Base-by-base conservation (phyloP, 2,888 invertebrate species). In the Epirrita christyi region DNA sequence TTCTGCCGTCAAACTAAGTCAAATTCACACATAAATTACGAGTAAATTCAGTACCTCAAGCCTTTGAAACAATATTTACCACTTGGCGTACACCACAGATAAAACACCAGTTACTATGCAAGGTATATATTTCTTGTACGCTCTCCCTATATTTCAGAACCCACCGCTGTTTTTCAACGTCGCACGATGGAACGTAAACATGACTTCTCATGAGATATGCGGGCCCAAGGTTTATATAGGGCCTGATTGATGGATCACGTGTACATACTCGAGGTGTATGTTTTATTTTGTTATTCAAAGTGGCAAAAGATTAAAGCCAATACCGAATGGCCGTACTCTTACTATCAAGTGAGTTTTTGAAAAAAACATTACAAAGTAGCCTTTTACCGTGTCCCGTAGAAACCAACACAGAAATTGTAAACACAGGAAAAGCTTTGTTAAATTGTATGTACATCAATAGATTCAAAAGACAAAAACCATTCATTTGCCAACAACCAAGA, bases 151-250 rank as follows among this genome's bases (percentile, higher is more conserved):
- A 56, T 47, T 47, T 43, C 32, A 52, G n/a, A 49, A 37, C 43
- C 32, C 48, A 42, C 63, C 59, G 62, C 60, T 64, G 64, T 64
- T 66, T 64, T 62, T 66, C 64, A 66, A 64, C 60, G 60, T 66
- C 64, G 41, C 50, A 53, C 55, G 54, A 55, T 50, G 54, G n/a
- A 45, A 62, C 45, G 64, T 57, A 66, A 64, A 66, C 64, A 66
- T 58, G 63, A 63, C 61, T 62, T 48, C 58, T 60, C 58, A 49
- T 58, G 58, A 64, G 60, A 62, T 61, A 63, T 65, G 55, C 48
- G 8, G 42, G 40, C 42, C 57, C 46, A 51, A 60, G 57, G 64
- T 61, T 64, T 64, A 53, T 58, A 45, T 43, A 58, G 58, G 54
- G 15, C 28, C 48, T 63, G 65, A 65, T 63, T 65, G 65, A 67